phyloP scores from a whole-genome alignment of 2,113 vertebrate species.

The Zosterops borbonicus region DNA sequence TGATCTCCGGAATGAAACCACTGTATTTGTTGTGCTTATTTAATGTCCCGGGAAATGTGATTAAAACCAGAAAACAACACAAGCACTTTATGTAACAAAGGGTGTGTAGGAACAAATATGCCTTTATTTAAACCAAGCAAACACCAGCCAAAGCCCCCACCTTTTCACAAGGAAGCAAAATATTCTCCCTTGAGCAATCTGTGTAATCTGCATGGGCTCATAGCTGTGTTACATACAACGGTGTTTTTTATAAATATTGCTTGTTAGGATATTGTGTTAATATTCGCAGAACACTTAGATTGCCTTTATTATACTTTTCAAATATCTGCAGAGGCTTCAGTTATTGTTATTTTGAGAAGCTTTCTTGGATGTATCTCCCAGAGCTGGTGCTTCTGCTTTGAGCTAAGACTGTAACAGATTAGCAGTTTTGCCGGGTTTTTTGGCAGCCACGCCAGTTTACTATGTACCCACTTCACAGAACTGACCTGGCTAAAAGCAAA shows the following conservation, averaged over 20 bases:
- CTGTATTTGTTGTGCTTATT: neutral
- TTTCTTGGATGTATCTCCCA: neutral
- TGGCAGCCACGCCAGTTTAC: neutral
- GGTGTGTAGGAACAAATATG: neutral
- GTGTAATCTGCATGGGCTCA: neutral
- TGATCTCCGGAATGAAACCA: neutral
- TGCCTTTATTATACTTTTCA: neutral
- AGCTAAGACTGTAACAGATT: neutral
- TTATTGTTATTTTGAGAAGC: neutral
- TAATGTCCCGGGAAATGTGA: neutral
- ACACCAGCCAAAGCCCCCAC: neutral
- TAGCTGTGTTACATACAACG: neutral
- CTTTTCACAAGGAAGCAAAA: neutral
- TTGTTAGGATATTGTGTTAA: neutral
- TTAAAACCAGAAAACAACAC: neutral
- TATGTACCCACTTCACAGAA: neutral
- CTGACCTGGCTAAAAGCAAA: neutral
- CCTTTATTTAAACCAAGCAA: neutral
- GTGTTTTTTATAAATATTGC: neutral
- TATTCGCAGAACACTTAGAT: neutral
- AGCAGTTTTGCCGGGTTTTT: neutral
- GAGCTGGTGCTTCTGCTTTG: neutral
- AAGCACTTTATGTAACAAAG: neutral
- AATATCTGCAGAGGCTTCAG: neutral
- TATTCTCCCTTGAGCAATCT: neutral